phyloP scores from a whole-genome alignment of 2,797 vertebrate species.

The Chiroxiphia lanceolata region DNA sequence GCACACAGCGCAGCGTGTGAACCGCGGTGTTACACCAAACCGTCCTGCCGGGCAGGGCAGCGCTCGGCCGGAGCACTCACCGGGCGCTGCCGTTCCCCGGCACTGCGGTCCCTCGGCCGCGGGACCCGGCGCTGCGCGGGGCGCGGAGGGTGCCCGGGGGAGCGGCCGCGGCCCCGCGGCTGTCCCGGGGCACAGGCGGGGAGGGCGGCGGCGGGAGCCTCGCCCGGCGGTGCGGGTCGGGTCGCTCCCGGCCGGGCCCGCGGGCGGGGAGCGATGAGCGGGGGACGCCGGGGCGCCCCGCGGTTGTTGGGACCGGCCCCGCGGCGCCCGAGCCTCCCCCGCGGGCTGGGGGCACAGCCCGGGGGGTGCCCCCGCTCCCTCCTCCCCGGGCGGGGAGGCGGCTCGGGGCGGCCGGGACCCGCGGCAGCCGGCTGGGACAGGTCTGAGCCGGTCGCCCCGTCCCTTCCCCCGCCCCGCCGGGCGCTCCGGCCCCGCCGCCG shows the following conservation, averaged over 20 bases:
- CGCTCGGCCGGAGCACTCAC: fast-evolving
- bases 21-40: fast-evolving
- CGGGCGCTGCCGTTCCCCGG: fast-evolving
- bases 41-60: fast-evolving
- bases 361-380: neutral
- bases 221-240: neutral
- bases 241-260: neutral
- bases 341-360: too few species aligned
- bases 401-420: neutral
- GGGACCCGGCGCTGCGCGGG: neutral
- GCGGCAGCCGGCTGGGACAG: neutral
- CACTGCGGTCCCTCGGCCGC: neutral
- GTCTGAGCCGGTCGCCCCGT: neutral
- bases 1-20: fast-evolving
- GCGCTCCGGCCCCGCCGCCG: neutral
- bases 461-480: neutral
- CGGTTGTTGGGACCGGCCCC: neutral
- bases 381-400: too few species aligned
- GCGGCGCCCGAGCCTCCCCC: neutral
- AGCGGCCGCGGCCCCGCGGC: neutral
- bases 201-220: neutral
- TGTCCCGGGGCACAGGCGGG: neutral
- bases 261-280: neutral
- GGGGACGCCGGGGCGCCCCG: neutral
- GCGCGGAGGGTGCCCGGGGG: too few species aligned